Evolutionary conservation across 2,888 invertebrate genomes (phyloP).

Genomic region (Psococerastis gibbosa): DNA sequence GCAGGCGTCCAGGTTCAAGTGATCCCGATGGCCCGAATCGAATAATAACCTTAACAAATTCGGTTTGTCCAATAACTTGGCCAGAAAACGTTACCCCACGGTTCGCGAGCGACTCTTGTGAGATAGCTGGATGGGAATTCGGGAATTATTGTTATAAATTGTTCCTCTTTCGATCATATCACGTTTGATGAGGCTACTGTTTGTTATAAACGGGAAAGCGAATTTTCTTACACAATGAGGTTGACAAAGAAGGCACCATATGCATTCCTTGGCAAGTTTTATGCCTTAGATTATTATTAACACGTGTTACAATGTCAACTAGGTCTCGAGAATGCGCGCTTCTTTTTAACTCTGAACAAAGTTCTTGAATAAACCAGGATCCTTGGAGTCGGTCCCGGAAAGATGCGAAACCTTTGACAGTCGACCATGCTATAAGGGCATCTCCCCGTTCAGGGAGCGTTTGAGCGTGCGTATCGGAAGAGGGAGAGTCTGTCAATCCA

Average conservation of each 20-base stretch:
- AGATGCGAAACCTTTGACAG: conserved; percentile 1
- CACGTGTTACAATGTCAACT: not conserved
- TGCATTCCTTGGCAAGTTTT: not conserved
- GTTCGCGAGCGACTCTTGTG: too few relatives aligned
- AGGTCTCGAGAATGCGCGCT: not conserved
- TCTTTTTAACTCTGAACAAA: not conserved
- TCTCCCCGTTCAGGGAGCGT: not conserved
- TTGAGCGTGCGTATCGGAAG: not conserved
- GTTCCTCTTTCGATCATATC: too few relatives aligned
- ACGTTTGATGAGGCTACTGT: too few relatives aligned
- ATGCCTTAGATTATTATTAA: not conserved
- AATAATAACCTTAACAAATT: too few relatives aligned
- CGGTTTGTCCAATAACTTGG: too few relatives aligned
- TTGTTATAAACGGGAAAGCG: not conserved
- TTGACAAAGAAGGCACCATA: not conserved
- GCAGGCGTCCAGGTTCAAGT: too few relatives aligned
- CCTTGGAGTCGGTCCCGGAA: not conserved
- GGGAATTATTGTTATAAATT: too few relatives aligned
- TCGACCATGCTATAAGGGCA: conserved; percentile 5
- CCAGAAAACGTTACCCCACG: too few relatives aligned
- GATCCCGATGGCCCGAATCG: too few relatives aligned
- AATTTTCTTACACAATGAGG: not conserved
- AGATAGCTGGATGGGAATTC: too few relatives aligned
- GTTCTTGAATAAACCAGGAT: conserved; percentile 6
- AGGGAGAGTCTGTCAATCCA: not conserved